These are phyloP conservation scores for Cyprinodon variegatus DNA, from an alignment of 2,113 vertebrate species.

Conservation along the genomic window DNA sequence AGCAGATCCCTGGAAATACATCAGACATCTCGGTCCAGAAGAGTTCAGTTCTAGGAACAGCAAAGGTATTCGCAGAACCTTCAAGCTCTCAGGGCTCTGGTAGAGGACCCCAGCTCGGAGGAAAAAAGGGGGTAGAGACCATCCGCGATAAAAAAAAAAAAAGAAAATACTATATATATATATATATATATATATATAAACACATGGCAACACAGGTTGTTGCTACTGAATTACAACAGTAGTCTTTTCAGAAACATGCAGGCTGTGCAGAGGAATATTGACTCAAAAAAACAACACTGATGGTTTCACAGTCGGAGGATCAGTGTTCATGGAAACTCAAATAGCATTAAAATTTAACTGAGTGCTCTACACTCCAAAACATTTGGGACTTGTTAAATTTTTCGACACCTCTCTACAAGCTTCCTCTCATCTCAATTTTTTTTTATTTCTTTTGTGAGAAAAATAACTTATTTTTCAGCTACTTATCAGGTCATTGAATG, in stretches of 20 bases:
- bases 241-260: neutral
- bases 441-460: neutral
- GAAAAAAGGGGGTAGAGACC: no score
- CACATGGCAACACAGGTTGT: neutral
- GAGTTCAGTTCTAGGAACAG: no score
- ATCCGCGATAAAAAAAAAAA: no score
- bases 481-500: neutral
- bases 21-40: no score
- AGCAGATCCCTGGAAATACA: no score
- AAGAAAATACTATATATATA: no score
- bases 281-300: neutral
- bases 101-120: no score
- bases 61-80: no score
- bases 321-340: neutral
- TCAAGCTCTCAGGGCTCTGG: no score
- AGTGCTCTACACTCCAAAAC: neutral
- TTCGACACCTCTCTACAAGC: neutral
- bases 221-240: neutral
- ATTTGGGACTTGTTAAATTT: neutral
- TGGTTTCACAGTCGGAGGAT: neutral
- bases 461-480: neutral
- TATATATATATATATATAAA: no score
- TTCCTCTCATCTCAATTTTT: neutral
- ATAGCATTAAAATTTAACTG: neutral
- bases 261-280: neutral